Evolutionary conservation across 2,888 invertebrate genomes (phyloP), one percentile per base, ranked within the genome.

Genomic region (Philhelius pedissequus): DNA sequence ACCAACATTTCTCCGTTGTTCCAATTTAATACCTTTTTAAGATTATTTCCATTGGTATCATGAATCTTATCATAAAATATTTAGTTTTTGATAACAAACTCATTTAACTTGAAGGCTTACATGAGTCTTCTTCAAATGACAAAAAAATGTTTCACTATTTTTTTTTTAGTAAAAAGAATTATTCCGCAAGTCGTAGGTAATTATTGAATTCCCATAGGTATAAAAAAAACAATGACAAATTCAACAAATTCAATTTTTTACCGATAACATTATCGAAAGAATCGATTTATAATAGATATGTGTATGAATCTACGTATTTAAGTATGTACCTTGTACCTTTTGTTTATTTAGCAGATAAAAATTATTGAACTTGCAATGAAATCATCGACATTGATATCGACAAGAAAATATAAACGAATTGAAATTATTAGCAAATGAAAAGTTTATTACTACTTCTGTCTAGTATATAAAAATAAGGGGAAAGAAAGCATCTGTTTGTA

Each of bases 31-130:
- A 30, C 25, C 68, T 71, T 48, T 54, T 35, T 13, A 30, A 66
- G 50, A 68, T 35, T 69, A 50, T 32, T 38, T 35, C 32, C 30
- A 43, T 58, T 43, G 71, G 50, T 82, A 77, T 56, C 82, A 62
- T 18, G 15, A 54, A 58, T 52, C 82, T 82, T 73, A 82, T 82
- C 82, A 52, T 32, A 43, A 48, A 13, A 32, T 43, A 7, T 18
- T 40, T 15, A 15, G 27, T 40, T 54, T 22, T 20, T 30, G 77
- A 77, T 77, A 74, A 69, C 18, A 79, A 40, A 13, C 32, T 48
- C 15, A 9, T 27, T 45, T 30, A 25, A 50, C 13, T 27, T 40
- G 15, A 27, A 22, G 35, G 35, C 11, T 60, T 40, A 60, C 30
- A 54, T 54, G 27, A 54, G 15, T 54, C 52, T 15, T 54, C 52